A percentile compares a stretch with the other conserved stretches of the same genome.
phyloP scores from a whole-genome alignment of 2,888 invertebrate genomes.

The Drosophila putrida region DNA sequence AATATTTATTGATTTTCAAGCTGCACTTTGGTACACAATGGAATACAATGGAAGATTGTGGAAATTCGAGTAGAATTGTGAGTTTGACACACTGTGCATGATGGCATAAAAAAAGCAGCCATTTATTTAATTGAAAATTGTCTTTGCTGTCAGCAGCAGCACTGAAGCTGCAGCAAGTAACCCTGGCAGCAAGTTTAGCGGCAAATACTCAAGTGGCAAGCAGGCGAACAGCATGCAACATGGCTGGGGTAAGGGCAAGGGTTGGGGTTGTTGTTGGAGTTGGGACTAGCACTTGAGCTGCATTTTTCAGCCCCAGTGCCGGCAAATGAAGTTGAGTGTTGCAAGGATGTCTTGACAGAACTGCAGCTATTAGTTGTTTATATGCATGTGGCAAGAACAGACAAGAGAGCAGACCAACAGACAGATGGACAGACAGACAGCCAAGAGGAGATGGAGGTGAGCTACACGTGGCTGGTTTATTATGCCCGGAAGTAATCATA shows the following conservation, averaged over 20 bases:
- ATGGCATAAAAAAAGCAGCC: constrained; percentile 59
- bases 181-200: constrained; percentile 48
- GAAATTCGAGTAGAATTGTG: neutral
- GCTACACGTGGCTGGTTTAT: constrained; percentile 70
- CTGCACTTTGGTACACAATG: neutral
- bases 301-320: constrained; percentile 38
- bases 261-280: neutral
- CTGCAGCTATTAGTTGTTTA: constrained; percentile 71
- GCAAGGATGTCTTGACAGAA: constrained; percentile 59
- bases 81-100: constrained; percentile 51
- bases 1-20: constrained; percentile 34
- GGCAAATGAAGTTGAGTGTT: constrained; percentile 51
- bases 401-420: constrained; percentile 5
- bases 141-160: constrained; percentile 72
- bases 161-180: constrained; percentile 23
- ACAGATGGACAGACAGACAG: neutral
- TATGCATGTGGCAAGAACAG: constrained; percentile 64
- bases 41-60: neutral
- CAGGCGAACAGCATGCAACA: constrained; percentile 19
- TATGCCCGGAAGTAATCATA: constrained; percentile 77
- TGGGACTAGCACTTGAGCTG: constrained; percentile 55
- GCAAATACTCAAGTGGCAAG: constrained; percentile 52
- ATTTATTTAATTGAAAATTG: constrained; percentile 81
- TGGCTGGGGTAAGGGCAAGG: neutral
- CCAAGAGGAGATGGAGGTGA: constrained; percentile 1